Conservation (phyloP, 2,113 vertebrate species). For the Channa maculata region DNA sequence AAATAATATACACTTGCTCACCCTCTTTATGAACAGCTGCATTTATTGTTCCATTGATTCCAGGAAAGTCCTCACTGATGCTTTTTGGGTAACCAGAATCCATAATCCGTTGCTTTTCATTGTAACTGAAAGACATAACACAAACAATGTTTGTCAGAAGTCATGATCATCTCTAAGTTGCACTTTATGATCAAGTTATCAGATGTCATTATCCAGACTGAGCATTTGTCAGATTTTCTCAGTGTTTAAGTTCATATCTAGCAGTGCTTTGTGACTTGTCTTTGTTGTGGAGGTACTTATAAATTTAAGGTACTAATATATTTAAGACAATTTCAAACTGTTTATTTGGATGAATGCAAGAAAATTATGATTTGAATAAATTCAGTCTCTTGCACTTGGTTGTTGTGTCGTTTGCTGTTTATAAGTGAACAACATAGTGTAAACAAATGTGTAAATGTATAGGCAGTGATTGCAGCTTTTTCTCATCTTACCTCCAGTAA, state of each 20-base stretch:
- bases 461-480: too few relatives aligned
- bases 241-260: neutral
- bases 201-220: neutral
- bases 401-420: neutral
- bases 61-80: slow-evolving; percentile 81
- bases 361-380: slow-evolving; percentile 3
- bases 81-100: slow-evolving; percentile 77
- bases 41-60: slow-evolving; percentile 74
- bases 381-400: neutral
- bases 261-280: slow-evolving; percentile 4
- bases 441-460: too few relatives aligned
- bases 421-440: neutral
- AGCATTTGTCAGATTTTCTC: slow-evolving; percentile 10
- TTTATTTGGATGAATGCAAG: neutral
- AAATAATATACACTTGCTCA: slow-evolving; percentile 38
- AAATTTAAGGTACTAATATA: neutral
- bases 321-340: neutral
- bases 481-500: slow-evolving; percentile 81
- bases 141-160: neutral
- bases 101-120: slow-evolving; percentile 79
- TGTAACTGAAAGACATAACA: slow-evolving; percentile 70
- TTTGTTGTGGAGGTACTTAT: neutral
- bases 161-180: neutral
- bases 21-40: slow-evolving; percentile 80
- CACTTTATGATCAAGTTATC: neutral